Conservation (phyloP, 2,113 vertebrate genomes). For the Crotalus helleri region DNA sequence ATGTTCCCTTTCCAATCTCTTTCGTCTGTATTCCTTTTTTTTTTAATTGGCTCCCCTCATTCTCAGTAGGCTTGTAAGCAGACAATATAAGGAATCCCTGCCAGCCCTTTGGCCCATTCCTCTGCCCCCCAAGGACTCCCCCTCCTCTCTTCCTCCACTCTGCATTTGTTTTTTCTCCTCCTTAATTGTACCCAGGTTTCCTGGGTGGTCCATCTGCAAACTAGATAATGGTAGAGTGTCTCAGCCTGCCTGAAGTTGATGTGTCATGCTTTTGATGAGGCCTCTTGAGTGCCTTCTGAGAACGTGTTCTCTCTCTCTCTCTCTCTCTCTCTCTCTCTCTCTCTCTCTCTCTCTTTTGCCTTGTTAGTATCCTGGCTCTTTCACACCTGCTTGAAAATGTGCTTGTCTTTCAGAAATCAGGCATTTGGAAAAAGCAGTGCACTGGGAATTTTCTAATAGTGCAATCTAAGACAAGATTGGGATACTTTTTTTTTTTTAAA, state of each 20-base stretch:
- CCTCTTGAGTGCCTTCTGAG: slow-evolving; percentile 60
- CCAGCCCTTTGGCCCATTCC: slow-evolving; percentile 28
- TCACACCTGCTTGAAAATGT: slow-evolving; percentile 68
- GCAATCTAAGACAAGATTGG: slow-evolving; percentile 7
- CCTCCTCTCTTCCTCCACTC: slow-evolving; percentile 37
- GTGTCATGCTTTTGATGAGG: slow-evolving; percentile 62
- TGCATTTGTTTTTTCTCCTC: slow-evolving; percentile 56
- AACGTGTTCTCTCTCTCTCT: slow-evolving; percentile 31
- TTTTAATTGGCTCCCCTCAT: slow-evolving; percentile 64
- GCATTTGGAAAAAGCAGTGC: slow-evolving; percentile 8
- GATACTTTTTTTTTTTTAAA: neutral
- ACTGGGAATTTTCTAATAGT: slow-evolving; percentile 22
- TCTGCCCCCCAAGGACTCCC: slow-evolving; percentile 19
- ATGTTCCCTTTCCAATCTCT: slow-evolving; percentile 53
- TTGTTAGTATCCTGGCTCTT: slow-evolving; percentile 63
- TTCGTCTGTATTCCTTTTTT: slow-evolving; percentile 67
- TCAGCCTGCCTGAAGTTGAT: slow-evolving; percentile 55
- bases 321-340: slow-evolving; percentile 14
- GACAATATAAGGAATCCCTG: slow-evolving; percentile 69
- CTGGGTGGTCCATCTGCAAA: slow-evolving; percentile 76
- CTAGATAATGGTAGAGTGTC: slow-evolving; percentile 67
- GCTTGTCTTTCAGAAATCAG: neutral
- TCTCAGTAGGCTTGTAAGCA: slow-evolving; percentile 73
- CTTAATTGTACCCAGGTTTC: slow-evolving; percentile 70
- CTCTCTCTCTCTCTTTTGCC: slow-evolving; percentile 39